Evolutionary conservation across 2,797 vertebrate genomes (phyloP), one percentile per base, ranked within the genome.

Genomic region (Bradypus variegatus): DNA sequence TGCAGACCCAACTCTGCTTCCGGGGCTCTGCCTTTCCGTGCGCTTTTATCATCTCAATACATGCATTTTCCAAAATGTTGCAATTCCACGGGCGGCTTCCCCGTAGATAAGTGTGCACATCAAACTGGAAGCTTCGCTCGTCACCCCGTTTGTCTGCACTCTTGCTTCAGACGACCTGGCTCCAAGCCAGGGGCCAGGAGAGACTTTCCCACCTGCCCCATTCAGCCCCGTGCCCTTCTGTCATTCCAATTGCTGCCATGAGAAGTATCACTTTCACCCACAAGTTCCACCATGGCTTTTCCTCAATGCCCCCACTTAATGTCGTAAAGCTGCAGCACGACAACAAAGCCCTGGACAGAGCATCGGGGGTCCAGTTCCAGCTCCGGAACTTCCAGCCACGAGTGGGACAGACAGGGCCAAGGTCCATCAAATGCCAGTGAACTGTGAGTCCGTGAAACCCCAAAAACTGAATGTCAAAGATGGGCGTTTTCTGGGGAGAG

Each of bases 21-120:
- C 10, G 1, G 14, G 8, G 36, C 64, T 14, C 62, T 3, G 48
- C 29, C 58, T 29, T 10, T 15, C 55, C 7, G 6, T 1, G 13
- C 23, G 8, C 53, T 6, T 3, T 1, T 8, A 5, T 3, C 13
- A 18, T 9, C 65, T 25, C 18, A 65, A 31, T 2, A 12, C 31
- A 15, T 15, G 11, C 19, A 11, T 11, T 60, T 72, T 23, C 41
- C 2, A 25, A 64, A 62, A 53, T 12, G 1, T 0, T 4, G 8
- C 0, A 3, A 58, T 8, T 18, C 10, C 29, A 1, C 31, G 27
- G 3, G 2, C 36, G 41, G 55, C 33, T 29, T 55, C 27, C 65
- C 55, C 25, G 15, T 15, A 13, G 45, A 79, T 14, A 88, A 85
- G 67, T 2, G 2, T 29, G 53, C 3, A 23, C 9, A 6, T 31